Evolutionary conservation across 2,113 vertebrate genomes (phyloP).

Genomic region (Passer montanus): DNA sequence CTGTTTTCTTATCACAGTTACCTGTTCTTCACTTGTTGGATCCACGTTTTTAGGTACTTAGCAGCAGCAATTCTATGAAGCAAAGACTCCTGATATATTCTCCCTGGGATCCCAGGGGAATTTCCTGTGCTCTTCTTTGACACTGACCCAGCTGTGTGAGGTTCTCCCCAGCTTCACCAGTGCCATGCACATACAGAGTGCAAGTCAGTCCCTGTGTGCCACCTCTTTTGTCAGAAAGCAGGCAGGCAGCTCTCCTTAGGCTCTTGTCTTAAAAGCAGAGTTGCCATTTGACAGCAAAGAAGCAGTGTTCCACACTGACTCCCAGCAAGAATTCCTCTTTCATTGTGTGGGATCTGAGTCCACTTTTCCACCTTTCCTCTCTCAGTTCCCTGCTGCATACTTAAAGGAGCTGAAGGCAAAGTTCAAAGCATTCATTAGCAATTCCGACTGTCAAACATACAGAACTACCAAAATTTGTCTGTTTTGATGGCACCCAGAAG

Average conservation of each 20-base stretch:
- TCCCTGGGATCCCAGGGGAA: neutral
- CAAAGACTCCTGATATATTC: neutral
- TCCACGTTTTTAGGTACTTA: neutral
- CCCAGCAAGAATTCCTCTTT: neutral
- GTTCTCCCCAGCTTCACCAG: neutral
- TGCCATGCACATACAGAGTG: rapidly evolving
- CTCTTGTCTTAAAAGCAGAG: neutral
- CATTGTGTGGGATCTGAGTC: neutral
- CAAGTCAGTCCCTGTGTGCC: neutral
- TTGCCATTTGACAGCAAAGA: neutral
- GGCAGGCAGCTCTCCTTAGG: neutral
- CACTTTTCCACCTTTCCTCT: neutral
- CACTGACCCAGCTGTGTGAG: neutral
- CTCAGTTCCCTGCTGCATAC: neutral
- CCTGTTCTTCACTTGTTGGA: neutral
- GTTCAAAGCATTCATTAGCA: neutral
- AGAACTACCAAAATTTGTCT: neutral
- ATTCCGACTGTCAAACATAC: neutral
- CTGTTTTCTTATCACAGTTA: neutral
- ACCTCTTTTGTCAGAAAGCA: neutral
- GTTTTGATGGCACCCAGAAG: neutral
- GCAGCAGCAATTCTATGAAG: neutral
- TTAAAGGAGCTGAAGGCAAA: neutral
- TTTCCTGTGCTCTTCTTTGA: neutral
- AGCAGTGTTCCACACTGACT: neutral